A percentile compares a stretch with the other conserved stretches of the same genome.
Conservation (phyloP, 2,888 invertebrate species). For the Epistrophe eligans region DNA sequence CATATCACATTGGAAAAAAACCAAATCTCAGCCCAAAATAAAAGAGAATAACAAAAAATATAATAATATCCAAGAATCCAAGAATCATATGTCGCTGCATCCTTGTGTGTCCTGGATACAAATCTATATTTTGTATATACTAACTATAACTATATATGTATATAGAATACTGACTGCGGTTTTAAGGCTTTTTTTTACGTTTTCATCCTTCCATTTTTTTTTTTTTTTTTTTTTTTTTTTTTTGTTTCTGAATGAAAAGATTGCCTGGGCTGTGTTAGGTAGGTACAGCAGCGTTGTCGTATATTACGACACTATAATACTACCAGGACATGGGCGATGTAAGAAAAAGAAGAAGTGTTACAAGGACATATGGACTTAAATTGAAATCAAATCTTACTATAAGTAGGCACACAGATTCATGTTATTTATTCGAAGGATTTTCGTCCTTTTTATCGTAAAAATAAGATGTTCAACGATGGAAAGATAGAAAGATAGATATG, state of each 20-base stretch:
- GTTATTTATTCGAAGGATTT: slow-evolving; percentile 71
- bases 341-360: slow-evolving; percentile 50
- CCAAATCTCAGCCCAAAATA: slow-evolving; percentile 54
- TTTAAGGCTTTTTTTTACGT: background rate
- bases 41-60: slow-evolving; percentile 12
- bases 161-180: slow-evolving; percentile 1
- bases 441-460: slow-evolving; percentile 46
- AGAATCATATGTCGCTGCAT: slow-evolving; percentile 56
- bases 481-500: background rate
- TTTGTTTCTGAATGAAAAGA: slow-evolving; percentile 25
- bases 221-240: slow-evolving; percentile 5
- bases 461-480: slow-evolving; percentile 20
- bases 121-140: slow-evolving; percentile 44
- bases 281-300: background rate
- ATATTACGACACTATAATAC: slow-evolving; percentile 15
- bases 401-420: slow-evolving; percentile 68
- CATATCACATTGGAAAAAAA: slow-evolving; percentile 52
- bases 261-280: slow-evolving; percentile 13
- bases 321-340: slow-evolving; percentile 10
- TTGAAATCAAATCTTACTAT: slow-evolving; percentile 70
- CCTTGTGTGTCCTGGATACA: slow-evolving; percentile 38
- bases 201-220: background rate
- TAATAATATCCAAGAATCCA: slow-evolving; percentile 16
- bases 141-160: background rate
- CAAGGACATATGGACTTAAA: slow-evolving; percentile 69